Conservation (phyloP, 2,888 invertebrate genomes). For the Leptinotarsa peninsularis region DNA sequence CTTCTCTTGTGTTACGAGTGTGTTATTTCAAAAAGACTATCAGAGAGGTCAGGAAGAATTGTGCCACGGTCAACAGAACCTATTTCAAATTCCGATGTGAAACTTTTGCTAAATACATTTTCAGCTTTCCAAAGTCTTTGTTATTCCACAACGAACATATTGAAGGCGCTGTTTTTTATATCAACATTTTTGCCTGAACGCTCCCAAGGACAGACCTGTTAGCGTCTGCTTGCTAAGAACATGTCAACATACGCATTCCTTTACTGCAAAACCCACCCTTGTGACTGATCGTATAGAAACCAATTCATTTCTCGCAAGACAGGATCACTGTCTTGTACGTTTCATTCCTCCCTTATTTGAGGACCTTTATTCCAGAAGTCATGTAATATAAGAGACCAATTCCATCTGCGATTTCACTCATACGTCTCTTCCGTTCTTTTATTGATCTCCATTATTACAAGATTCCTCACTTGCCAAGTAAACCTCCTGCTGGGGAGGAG, state of each 20-base stretch:
- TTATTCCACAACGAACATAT: too few relatives aligned
- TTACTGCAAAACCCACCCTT: neutral
- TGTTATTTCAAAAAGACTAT: too few relatives aligned
- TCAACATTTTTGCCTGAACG: neutral
- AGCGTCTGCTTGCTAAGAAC: neutral
- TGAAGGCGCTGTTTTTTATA: neutral
- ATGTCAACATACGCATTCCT: neutral
- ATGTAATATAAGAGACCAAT: conserved; percentile 17
- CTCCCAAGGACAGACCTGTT: neutral
- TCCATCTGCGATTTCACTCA: conserved; percentile 21
- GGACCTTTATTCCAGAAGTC: conserved; percentile 18
- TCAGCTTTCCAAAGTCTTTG: too few relatives aligned
- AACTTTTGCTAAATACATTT: too few relatives aligned
- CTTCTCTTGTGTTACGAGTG: too few relatives aligned
- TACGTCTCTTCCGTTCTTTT: conserved; percentile 18
- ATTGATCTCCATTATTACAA: conserved; percentile 23
- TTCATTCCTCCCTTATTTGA: neutral
- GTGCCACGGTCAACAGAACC: too few relatives aligned
- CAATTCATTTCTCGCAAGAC: neutral
- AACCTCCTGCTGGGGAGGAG: conserved; percentile 1
- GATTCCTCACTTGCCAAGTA: conserved; percentile 15
- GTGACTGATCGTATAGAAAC: neutral
- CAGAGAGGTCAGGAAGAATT: too few relatives aligned
- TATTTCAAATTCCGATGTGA: too few relatives aligned
- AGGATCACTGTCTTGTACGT: neutral